Evolutionary conservation across 2,797 vertebrate species (phyloP), one percentile per base, ranked within the genome.

Genomic region (Sebastes goodei): DNA sequence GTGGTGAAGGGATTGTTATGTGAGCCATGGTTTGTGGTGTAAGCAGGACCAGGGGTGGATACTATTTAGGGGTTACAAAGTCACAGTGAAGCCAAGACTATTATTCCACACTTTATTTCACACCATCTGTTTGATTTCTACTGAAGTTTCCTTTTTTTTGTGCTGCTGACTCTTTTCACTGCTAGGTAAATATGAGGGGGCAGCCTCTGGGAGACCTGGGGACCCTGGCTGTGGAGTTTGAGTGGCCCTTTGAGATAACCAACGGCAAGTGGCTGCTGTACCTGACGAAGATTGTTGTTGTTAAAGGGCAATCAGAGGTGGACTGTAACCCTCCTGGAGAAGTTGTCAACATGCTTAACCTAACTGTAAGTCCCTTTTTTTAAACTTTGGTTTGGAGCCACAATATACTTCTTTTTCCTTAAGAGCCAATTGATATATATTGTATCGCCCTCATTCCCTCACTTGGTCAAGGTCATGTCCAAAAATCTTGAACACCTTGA

Each of bases 251-350:
- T 9, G 98, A 98, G 92, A 96, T 97, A 8, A 23, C 89, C 89
- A 99, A 97, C 0, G 97, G 98, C 62, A 99, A 99, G 78, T 99
- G 98, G 98, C 94, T 99, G 74, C 95, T 99, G n/a, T 99, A 99
- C 87, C 96, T 98, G 75, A 98, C 97, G 0, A 95, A 97, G 92
- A 96, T 99, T 77, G 73, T 95, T 77, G 73, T 95, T 1, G 66
- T 97, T 46, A 90, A 63, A 6, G 90, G 94, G 70, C 91, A 95
- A 0, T 90, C 93, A 8, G 94, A 93, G 81, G 90, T 81, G 8
- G 91, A 81, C 32, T 99, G 98, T 27, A 85, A 78, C 2, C 97
- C 98, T 2, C 86, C 95, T 0, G 97, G 95, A 56, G 83, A 92
- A 1, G 27, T 97, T 2, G 86, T 99, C 89, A 98, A 99, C 92